Base-by-base conservation (phyloP, 92 coral and sea anemone species). In the Porites divaricata region DNA sequence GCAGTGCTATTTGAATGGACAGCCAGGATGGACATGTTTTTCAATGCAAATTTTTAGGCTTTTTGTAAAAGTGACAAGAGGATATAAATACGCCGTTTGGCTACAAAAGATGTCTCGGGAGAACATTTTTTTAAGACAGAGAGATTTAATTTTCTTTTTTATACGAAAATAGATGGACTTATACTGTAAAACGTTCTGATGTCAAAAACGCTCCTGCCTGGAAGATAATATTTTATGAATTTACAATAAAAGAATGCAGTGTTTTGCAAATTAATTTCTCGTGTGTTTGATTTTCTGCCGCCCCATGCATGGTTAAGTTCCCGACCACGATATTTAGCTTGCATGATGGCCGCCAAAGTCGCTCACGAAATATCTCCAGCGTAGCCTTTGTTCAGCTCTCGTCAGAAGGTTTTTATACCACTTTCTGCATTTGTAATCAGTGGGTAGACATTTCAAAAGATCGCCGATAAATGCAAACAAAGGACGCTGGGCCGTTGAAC, bases 221-320 rank as follows among this genome's bases (percentile, higher is more conserved):
- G 72, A 71, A 20, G 70, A 72, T 35, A 61, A 82, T 63, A 82
- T 20, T 58, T 50, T 82, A 21, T 82, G 79, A 72, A 82, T 72
- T 82, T 58, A 26, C 79, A 82, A 82, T 82, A 82, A 82, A 82
- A 72, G 79, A 82, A 48, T 72, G 71, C 79, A 61, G 73, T 63
- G 73, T 48, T 82, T 82, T 72, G 50, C 79, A 72, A 82, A 82
- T 82, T 63, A 61, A 49, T 26, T 72, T 81, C 4, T 24, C 19
- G 51, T 24, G 70, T 9, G 79, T 82, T 73, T 72, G 86, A 82
- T 82, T 82, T 61, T 63, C 64, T 14, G 51, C 50, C 61, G 61
- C 61, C 45, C 52, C 63, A 82, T 22, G 86, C 79, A 9, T 63
- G 57, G 59, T 1, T 35, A 50, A 4, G 58, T 50, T 61, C 61